These are phyloP conservation scores for Samia ricini DNA, from an alignment of 1,140 invertebrate species.

Conservation along the genomic window DNA sequence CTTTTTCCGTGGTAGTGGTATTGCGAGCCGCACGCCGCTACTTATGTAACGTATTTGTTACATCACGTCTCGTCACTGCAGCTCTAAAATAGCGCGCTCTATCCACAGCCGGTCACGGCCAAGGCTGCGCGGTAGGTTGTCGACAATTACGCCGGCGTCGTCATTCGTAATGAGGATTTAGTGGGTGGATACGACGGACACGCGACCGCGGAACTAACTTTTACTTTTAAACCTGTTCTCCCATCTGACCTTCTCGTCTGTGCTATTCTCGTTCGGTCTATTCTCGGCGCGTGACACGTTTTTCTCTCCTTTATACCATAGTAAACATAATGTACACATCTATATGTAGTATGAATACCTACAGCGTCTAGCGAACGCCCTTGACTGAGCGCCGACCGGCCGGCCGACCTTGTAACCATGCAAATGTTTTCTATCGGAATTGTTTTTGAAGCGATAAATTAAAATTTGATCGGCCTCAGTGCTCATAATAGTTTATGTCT, in stretches of 20 bases:
- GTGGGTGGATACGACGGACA: conserved; percentile 65
- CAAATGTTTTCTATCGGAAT: conserved; percentile 63
- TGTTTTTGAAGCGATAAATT: conserved; percentile 34
- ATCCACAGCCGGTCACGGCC: conserved; percentile 68
- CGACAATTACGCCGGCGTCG: conserved; percentile 65
- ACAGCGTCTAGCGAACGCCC: conserved; percentile 64
- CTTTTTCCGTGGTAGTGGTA: conserved; percentile 43
- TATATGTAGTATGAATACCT: conserved; percentile 41
- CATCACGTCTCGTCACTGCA: conserved; percentile 65
- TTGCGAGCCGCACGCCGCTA: conserved; percentile 37
- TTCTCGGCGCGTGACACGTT: neutral
- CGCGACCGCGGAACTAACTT: conserved; percentile 52
- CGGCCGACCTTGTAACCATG: conserved; percentile 59
- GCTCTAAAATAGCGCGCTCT: conserved; percentile 71
- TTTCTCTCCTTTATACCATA: neutral
- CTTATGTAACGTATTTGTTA: conserved; percentile 62
- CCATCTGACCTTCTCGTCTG: conserved; percentile 46
- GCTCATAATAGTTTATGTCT: neutral
- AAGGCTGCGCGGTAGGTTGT: conserved; percentile 62
- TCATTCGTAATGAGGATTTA: conserved; percentile 69
- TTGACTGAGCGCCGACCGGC: conserved; percentile 69
- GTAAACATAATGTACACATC: conserved; percentile 11
- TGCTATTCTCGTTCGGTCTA: conserved; percentile 11
- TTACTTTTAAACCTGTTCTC: conserved; percentile 71
- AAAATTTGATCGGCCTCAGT: neutral